Evolutionary conservation across 2,888 invertebrate genomes (phyloP).

Genomic region (Nomada flava): DNA sequence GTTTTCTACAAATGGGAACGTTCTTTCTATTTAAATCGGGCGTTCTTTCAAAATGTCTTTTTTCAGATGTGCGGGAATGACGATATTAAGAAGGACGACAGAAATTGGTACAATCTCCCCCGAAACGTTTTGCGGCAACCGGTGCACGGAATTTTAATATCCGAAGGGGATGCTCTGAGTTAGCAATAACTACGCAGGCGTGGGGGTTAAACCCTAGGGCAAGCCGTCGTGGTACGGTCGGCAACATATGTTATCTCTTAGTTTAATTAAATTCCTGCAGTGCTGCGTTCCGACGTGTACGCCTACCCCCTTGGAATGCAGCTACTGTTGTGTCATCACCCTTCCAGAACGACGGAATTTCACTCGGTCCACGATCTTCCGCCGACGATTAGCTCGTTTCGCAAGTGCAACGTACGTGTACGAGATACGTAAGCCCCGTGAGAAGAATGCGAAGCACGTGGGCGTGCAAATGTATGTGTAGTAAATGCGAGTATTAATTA

Average conservation of each 20-base stretch:
- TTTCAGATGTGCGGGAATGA: neutral
- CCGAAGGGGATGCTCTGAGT: slow-evolving; percentile 77
- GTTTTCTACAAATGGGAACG: neutral
- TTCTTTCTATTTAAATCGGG: neutral
- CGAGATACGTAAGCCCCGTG: neutral
- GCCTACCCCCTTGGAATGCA: slow-evolving; percentile 77
- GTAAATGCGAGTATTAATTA: neutral
- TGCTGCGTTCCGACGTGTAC: slow-evolving; percentile 73
- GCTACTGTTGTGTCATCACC: slow-evolving; percentile 68
- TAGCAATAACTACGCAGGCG: slow-evolving; percentile 80
- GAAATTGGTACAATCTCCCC: slow-evolving; percentile 41
- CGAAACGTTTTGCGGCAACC: slow-evolving; percentile 68
- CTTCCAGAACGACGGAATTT: slow-evolving; percentile 63
- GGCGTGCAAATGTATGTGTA: neutral
- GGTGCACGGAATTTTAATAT: slow-evolving; percentile 84
- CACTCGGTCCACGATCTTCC: slow-evolving; percentile 28
- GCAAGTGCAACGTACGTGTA: neutral
- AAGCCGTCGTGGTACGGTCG: slow-evolving; percentile 68
- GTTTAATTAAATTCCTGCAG: slow-evolving; percentile 88
- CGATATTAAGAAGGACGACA: slow-evolving; percentile 36
- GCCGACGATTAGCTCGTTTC: slow-evolving; percentile 31
- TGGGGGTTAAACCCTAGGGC: slow-evolving; percentile 71
- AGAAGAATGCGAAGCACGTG: neutral
- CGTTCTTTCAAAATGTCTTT: neutral
- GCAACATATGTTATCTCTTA: slow-evolving; percentile 85